A percentile compares a stretch with the other conserved stretches of the same genome.
Conservation (phyloP, 1,140 invertebrate genomes). For the Tetragonula clypearis region DNA sequence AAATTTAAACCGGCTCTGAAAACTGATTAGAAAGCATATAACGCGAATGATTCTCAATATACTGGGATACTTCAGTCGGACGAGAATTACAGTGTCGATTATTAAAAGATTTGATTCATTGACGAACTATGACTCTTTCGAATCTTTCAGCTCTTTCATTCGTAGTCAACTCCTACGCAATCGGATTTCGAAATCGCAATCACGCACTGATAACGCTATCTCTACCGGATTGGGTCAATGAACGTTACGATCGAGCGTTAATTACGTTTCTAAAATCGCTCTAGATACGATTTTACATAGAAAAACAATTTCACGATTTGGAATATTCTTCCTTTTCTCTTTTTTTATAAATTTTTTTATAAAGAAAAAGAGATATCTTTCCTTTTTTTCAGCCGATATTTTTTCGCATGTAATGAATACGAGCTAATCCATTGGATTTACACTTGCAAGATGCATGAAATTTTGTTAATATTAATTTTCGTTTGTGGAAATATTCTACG, state of each 20-base stretch:
- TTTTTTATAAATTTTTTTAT: neutral
- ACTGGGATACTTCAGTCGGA: neutral
- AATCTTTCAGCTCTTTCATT: neutral
- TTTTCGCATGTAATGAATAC: neutral
- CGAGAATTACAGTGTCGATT: neutral
- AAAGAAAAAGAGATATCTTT: neutral
- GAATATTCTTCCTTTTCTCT: neutral
- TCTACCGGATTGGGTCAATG: constrained; percentile 55
- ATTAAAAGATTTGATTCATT: neutral
- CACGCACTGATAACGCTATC: constrained; percentile 56
- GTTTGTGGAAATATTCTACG: neutral
- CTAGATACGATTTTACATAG: neutral
- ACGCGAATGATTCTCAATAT: neutral
- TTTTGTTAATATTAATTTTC: no score
- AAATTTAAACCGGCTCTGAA: neutral
- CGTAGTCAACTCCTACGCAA: neutral
- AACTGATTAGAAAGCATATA: constrained; percentile 14
- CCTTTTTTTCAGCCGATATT: neutral
- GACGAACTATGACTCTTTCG: neutral
- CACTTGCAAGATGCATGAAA: no score
- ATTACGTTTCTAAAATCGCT: constrained; percentile 5
- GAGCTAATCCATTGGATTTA: no score
- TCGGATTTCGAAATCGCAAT: constrained; percentile 52
- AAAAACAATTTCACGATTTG: neutral
- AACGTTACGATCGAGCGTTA: constrained; percentile 34